Base-by-base conservation (phyloP, 1,140 invertebrate genomes). In the Liolophura sinensis region DNA sequence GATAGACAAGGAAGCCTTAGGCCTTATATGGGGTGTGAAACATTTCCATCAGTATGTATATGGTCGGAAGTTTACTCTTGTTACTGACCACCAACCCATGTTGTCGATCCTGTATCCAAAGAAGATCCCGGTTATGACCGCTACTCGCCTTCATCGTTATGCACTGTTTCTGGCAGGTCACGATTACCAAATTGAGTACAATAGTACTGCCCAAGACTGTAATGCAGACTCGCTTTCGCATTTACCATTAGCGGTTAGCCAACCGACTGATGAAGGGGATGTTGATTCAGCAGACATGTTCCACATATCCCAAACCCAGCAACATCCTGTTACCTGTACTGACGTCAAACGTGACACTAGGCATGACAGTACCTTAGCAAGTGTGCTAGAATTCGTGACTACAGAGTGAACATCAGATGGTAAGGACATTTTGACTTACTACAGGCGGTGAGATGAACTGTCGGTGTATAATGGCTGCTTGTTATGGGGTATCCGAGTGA, bases 1-100 rank as follows among this genome's bases (percentile, higher is more conserved):
- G 68, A 84, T 88, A 16, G 83, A 87, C 59, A 86, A 83, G 62
- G 85, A 89, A 73, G 84, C 82, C 0, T 65, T 87, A 18, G 84
- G 82, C 0, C 81, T 88, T 31, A 75, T 85, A 9, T 86, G 74
- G 72, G 81, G 70, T 15, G 70, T 86, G 18, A 60, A 78, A 58
- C 81, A 77, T 60, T 85, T 86, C 67, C 79, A 85, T 56, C 55
- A n/a, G n/a, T n/a, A n/a, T n/a, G n/a, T n/a, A 24, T 83, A 71
- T 74, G 86, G 80, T 61, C 73, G 69, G 40, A 46, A 63, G 11
- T 46, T 74, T 11, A 63, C 57, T 24, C 52, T 81, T 7, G 5
- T 54, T 22, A 78, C 71, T 11, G 79, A 81, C 57, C 76, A 82
- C 22, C 73, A 81, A 63, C 79, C 79, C 14, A 61, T 81, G 27